Base-by-base conservation (phyloP, 2,888 invertebrate genomes). In the Stenichneumon culpator region DNA sequence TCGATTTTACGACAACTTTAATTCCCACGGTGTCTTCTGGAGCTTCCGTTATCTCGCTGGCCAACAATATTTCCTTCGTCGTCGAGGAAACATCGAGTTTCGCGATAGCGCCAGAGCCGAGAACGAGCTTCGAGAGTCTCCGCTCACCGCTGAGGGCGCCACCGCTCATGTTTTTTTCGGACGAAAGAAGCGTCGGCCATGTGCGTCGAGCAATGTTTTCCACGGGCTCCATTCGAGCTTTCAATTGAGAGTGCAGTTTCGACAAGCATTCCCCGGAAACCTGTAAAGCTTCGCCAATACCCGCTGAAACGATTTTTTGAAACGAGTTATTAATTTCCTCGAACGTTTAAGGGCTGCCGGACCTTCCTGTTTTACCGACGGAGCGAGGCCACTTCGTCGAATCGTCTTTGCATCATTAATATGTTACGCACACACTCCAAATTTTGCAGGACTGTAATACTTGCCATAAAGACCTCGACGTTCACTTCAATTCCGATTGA, bases 131-230 rank as follows among this genome's bases (percentile, higher is more conserved):
- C 4, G 83, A 57, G 14, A 92, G 60, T 22, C 32, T 50, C 22
- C 47, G n/a, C 9, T 25, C 11, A 28, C 28, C n/a, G 36, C n/a
- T 50, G 14, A 91, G 7, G 4, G 86, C 65, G 16, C 82, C 79
- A 11, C 72, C n/a, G 9, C 84, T 72, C 2, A 86, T 39, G 69
- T 90, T 77, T 52, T 89, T 85, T 3, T 84, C 39, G 2, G 74
- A 79, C 16, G 88, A 75, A 2, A 89, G 75, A 19, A 92, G 87
- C 36, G 57, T 32, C 0, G 89, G 85, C 91, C 90, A 91, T 9
- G 70, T 86, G 6, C 86, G 75, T 54, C 86, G 72, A 19, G 70
- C 72, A 32, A 89, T 84, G 36, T 88, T 75, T 32, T 90, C 87
- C 50, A 92, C 70, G 0, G 65, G 25, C n/a, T 87, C 60, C 86